Conservation (phyloP, 2,888 invertebrate genomes). For the Chelonus formosanus region DNA sequence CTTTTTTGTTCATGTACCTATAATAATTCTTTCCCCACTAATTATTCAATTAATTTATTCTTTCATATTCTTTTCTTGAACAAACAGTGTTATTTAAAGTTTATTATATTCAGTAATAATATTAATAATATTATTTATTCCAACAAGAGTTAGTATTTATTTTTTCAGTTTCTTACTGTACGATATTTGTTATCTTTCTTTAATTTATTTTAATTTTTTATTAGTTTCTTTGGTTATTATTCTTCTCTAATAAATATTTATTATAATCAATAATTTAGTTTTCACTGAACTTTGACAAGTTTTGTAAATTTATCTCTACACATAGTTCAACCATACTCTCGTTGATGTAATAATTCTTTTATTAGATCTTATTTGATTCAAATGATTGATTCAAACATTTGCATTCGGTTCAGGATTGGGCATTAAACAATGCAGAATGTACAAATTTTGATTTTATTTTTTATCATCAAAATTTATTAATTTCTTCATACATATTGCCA, state of each 20-base stretch:
- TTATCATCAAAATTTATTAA: too few species aligned
- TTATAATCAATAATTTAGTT: not conserved
- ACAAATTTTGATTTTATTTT: too few species aligned
- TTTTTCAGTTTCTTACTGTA: slow-evolving; percentile 31
- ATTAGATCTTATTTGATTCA: too few species aligned
- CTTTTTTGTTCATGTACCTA: too few species aligned
- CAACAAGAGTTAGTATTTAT: slow-evolving; percentile 58
- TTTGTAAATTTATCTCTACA: too few species aligned
- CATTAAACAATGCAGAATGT: too few species aligned
- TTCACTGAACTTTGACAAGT: too few species aligned
- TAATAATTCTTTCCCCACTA: not conserved
- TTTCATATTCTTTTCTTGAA: slow-evolving; percentile 54
- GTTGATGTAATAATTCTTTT: too few species aligned
- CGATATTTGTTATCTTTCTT: not conserved
- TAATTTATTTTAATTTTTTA: slow-evolving; percentile 23
- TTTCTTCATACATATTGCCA: too few species aligned
- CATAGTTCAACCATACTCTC: too few species aligned
- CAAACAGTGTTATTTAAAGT: slow-evolving; percentile 61
- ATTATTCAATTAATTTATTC: slow-evolving; percentile 26
- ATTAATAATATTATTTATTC: slow-evolving; percentile 57
- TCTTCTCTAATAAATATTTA: slow-evolving; percentile 18
- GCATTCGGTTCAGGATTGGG: too few species aligned
- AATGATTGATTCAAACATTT: too few species aligned
- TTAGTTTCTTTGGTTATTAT: slow-evolving; percentile 27
- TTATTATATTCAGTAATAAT: slow-evolving; percentile 54